phyloP scores from a whole-genome alignment of 1,140 invertebrate species.

The Ruditapes philippinarum region DNA sequence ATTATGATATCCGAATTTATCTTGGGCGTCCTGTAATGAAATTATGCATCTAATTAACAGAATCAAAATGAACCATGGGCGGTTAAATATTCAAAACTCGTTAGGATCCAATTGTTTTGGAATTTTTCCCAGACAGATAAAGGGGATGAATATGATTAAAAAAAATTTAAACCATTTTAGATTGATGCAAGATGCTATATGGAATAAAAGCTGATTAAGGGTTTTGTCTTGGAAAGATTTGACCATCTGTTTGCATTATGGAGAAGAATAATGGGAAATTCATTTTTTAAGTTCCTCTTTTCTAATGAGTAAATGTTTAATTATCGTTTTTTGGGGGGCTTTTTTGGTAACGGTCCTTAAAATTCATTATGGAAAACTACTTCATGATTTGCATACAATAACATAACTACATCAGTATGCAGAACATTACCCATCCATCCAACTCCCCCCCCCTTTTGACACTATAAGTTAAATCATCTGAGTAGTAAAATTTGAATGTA shows the following conservation, averaged over 20 bases:
- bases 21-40: neutral
- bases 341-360: no score
- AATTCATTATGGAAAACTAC: no score
- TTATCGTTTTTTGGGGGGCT: no score
- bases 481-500: no score
- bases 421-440: no score
- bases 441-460: no score
- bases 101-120: constrained; percentile 1
- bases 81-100: constrained; percentile 10
- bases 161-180: constrained; percentile 12
- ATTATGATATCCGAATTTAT: constrained; percentile 23
- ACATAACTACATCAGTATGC: no score
- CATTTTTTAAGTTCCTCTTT: no score
- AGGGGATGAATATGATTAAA: neutral
- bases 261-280: neutral
- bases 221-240: neutral
- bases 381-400: no score
- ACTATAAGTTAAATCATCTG: no score
- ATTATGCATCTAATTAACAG: constrained; percentile 26
- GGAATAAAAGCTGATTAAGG: neutral
- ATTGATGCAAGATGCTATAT: constrained; percentile 11
- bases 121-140: constrained; percentile 23
- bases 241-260: neutral
- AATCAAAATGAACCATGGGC: constrained; percentile 2
- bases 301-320: no score